Base-by-base conservation (phyloP, 2,113 vertebrate species). In the Thunnus maccoyii region DNA sequence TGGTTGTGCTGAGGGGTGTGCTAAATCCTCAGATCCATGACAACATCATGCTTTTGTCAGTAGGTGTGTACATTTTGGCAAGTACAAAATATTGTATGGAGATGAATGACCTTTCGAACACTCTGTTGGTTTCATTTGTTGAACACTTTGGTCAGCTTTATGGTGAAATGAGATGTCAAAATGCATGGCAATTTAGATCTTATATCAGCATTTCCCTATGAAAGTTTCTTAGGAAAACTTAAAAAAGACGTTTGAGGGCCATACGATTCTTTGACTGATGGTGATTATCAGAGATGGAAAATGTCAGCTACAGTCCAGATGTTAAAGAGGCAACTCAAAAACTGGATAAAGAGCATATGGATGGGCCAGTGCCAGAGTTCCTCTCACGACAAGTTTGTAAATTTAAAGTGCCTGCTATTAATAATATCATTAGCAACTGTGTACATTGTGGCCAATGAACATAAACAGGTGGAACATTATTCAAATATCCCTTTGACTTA, bases 121-220 rank as follows among this genome's bases (percentile, higher is more conserved):
- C 25, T n/a, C 10, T 69, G 5, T 36, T 69, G 15, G 50, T 55
- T 30, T 69, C 50, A 32, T 69, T 55, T 69, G 30, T 55, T 52
- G 48, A 55, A 52, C 66, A 69, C 27, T 69, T 55, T 32, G 25
- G 51, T 8, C 36, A 36, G 36, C 36, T 55, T n/a, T 69, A 69
- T 69, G 25, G 25, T 69, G 10, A 14, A 70, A 50, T 55, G 50
- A 69, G 66, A 69, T 69, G 66, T 55, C 13, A 22, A 54, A 52
- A 32, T 41, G 3, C 50, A 69, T 69, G 50, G 48, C 2, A 27
- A 32, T 36, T 52, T 22, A 22, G 22, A 22, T 22, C 22, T 22
- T 22, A 22, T 22, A 22, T 22, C 22, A 22, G 22, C 22, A 22
- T 22, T 22, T 22, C 22, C 22, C 22, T 22, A 22, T 22, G 22